phyloP scores from a whole-genome alignment of 2,888 invertebrate genomes.

The Athalia rosae region DNA sequence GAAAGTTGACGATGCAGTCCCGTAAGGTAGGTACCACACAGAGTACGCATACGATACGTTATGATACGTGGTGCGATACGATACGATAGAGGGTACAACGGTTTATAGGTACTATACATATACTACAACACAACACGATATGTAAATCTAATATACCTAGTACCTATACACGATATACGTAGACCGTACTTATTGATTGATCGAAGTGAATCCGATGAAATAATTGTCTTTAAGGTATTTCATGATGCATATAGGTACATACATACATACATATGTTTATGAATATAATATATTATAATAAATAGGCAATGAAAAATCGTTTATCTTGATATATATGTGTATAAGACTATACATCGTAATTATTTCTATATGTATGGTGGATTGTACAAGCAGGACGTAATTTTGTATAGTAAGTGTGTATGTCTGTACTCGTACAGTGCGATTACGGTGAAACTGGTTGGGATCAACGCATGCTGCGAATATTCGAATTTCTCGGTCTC shows the following conservation, averaged over 20 bases:
- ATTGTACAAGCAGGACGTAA: constrained; percentile 56
- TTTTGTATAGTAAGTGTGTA: constrained; percentile 24
- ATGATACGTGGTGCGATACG: constrained; percentile 32
- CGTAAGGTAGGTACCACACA: constrained; percentile 26
- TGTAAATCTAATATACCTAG: not conserved
- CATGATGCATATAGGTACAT: not conserved
- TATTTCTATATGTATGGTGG: constrained; percentile 44
- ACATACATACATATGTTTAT: constrained; percentile 7
- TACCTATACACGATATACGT: not conserved
- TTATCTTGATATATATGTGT: not conserved
- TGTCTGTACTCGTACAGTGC: not conserved
- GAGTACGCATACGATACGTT: constrained; percentile 26
- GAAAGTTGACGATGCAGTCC: constrained; percentile 34
- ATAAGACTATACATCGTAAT: constrained; percentile 45
- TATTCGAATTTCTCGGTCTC: too few species aligned
- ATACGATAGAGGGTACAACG: not conserved
- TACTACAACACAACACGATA: constrained; percentile 31
- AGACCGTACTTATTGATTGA: not conserved
- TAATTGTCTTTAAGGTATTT: not conserved
- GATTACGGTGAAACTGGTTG: too few species aligned
- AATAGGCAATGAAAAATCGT: constrained; percentile 38
- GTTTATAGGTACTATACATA: not conserved
- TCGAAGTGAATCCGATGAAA: not conserved
- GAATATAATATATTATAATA: constrained; percentile 49
- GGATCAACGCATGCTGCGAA: too few species aligned